Conservation (phyloP, 2,888 invertebrate species). For the Agriopis leucophaearia region DNA sequence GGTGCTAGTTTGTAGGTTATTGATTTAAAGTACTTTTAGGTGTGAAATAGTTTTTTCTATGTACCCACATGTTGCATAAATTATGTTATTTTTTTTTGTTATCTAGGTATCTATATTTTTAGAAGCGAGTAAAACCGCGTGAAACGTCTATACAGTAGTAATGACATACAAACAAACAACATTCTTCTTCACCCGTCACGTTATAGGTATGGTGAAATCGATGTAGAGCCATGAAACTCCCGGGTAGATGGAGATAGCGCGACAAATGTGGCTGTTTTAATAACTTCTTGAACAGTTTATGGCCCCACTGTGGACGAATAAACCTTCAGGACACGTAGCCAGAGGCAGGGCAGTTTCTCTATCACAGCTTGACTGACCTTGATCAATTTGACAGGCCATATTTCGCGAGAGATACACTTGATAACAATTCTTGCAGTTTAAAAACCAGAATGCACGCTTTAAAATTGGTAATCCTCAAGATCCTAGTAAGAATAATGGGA, state of each 20-base stretch:
- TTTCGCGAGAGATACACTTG: no score
- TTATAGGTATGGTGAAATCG: slow-evolving; percentile 4
- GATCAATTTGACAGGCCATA: no score
- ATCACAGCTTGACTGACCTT: neutral
- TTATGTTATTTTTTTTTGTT: no score
- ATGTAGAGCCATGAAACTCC: slow-evolving; percentile 35
- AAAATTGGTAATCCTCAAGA: no score
- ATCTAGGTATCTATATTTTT: no score
- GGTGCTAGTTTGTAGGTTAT: no score
- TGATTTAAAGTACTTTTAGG: no score
- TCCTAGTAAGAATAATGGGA: no score
- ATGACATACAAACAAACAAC: slow-evolving; percentile 8
- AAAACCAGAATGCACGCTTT: no score
- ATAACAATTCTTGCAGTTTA: no score
- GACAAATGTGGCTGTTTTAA: slow-evolving; percentile 26
- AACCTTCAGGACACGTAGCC: neutral
- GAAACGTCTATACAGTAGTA: neutral
- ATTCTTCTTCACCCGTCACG: neutral
- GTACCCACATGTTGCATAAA: no score
- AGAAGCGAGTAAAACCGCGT: neutral
- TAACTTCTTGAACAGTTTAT: slow-evolving; percentile 37
- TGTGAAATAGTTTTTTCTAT: no score
- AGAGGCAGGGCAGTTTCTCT: neutral
- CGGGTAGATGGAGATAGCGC: slow-evolving; percentile 26
- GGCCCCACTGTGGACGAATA: slow-evolving; percentile 3